phyloP scores from a whole-genome alignment of 2,888 invertebrate genomes.

The Halictus quadricinctus region DNA sequence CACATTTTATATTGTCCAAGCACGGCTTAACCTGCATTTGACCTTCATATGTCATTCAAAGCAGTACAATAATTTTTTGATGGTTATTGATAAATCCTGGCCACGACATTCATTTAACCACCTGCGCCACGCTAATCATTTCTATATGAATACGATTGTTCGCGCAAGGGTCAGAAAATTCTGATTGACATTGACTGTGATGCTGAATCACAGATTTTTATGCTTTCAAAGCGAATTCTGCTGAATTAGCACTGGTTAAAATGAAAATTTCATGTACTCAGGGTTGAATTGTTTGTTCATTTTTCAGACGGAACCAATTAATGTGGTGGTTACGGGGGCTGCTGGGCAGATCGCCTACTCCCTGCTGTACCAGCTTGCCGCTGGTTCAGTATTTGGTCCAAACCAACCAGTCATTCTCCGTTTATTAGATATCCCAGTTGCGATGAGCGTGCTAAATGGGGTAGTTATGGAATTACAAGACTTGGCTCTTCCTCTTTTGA shows the following conservation, averaged over 20 bases:
- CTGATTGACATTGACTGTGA: background rate
- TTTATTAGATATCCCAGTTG: slow-evolving; percentile 96
- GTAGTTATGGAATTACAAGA: slow-evolving; percentile 99
- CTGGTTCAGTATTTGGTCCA: slow-evolving; percentile 97
- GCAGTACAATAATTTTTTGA: background rate
- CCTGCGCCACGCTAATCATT: slow-evolving; percentile 16
- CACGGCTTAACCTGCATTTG: slow-evolving; percentile 60
- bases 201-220: background rate
- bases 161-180: background rate
- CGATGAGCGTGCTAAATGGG: slow-evolving; percentile 98
- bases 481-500: slow-evolving; percentile 95
- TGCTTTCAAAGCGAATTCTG: background rate
- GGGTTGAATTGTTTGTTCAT: slow-evolving; percentile 5
- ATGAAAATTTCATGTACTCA: background rate
- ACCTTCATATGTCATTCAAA: slow-evolving; percentile 54
- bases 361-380: slow-evolving; percentile 95
- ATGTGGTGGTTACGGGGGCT: slow-evolving; percentile 98
- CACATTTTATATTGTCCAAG: background rate
- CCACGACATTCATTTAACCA: slow-evolving; percentile 5
- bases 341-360: slow-evolving; percentile 99
- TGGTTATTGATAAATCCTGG: background rate
- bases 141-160: background rate
- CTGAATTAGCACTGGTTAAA: background rate
- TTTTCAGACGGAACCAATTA: slow-evolving; percentile 90
- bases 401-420: slow-evolving; percentile 94